Evolutionary conservation across 2,113 vertebrate genomes (phyloP).

Genomic region (Brienomyrus longianalis): DNA sequence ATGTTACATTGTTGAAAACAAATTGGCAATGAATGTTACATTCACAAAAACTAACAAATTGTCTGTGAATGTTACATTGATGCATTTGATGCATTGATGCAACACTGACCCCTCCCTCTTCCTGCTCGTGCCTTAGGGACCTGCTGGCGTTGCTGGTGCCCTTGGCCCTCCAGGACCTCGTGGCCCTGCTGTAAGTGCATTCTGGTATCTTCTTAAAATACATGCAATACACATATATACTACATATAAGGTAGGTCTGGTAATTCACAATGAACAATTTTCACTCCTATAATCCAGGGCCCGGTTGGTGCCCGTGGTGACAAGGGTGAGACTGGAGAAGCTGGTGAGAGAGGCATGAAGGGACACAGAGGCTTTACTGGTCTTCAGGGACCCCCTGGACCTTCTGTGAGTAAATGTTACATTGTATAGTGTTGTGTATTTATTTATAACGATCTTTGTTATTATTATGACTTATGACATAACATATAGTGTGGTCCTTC

Average conservation of each 20-base stretch:
- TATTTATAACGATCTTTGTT: neutral
- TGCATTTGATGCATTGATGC: neutral
- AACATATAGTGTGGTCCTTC: neutral
- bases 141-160: conserved; percentile 78
- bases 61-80: neutral
- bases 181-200: conserved; percentile 80
- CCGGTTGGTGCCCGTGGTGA: conserved; percentile 84
- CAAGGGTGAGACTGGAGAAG: conserved; percentile 91
- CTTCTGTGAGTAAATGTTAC: conserved; percentile 68
- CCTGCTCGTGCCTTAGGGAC: conserved; percentile 65
- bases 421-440: neutral
- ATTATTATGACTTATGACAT: neutral
- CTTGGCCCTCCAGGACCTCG: conserved; percentile 84
- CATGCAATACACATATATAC: neutral
- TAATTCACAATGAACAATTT: neutral
- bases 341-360: conserved; percentile 96
- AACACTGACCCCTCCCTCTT: neutral
- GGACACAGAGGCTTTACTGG: conserved; percentile 97
- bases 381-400: conserved; percentile 85
- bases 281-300: conserved; percentile 60
- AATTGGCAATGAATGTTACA: neutral
- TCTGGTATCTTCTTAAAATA: neutral
- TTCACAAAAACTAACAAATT: too few relatives aligned
- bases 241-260: neutral
- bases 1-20: neutral